Conservation (phyloP, 2,888 invertebrate genomes). For the Cosmorhoe ocellata region DNA sequence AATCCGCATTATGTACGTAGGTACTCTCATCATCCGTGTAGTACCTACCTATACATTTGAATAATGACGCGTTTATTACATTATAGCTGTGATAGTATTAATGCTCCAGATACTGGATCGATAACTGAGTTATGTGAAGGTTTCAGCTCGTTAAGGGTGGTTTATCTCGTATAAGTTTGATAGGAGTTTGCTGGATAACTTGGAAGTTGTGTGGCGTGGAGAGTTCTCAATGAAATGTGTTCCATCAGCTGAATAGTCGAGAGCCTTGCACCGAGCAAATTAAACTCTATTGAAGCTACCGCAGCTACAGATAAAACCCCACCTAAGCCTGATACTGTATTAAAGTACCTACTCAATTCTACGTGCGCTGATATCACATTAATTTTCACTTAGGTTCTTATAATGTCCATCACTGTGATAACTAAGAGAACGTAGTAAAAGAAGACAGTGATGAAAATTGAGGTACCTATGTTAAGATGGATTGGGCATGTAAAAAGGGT, state of each 20-base stretch:
- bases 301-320: constrained; percentile 32
- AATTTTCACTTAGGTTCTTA: too few relatives aligned
- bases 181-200: constrained; percentile 39
- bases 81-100: constrained; percentile 34
- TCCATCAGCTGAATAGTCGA: constrained; percentile 46
- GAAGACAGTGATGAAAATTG: too few relatives aligned
- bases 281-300: constrained; percentile 50
- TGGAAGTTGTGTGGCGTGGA: constrained; percentile 43
- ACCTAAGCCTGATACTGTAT: constrained; percentile 15
- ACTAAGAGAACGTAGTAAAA: too few relatives aligned
- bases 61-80: constrained; percentile 41
- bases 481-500: too few relatives aligned
- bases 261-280: constrained; percentile 45
- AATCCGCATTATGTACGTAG: constrained; percentile 44
- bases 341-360: constrained; percentile 4
- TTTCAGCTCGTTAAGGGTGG: constrained; percentile 35
- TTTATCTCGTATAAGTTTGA: constrained; percentile 40
- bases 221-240: constrained; percentile 45
- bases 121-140: constrained; percentile 27
- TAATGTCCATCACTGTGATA: too few relatives aligned
- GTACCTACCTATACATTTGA: constrained; percentile 32
- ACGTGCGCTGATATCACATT: constrained; percentile 5
- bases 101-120: constrained; percentile 27
- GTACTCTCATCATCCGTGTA: constrained; percentile 29
- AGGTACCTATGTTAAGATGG: too few relatives aligned